Base-by-base conservation (phyloP, 2,797 vertebrate genomes). In the Rhyacichthys aspro region DNA sequence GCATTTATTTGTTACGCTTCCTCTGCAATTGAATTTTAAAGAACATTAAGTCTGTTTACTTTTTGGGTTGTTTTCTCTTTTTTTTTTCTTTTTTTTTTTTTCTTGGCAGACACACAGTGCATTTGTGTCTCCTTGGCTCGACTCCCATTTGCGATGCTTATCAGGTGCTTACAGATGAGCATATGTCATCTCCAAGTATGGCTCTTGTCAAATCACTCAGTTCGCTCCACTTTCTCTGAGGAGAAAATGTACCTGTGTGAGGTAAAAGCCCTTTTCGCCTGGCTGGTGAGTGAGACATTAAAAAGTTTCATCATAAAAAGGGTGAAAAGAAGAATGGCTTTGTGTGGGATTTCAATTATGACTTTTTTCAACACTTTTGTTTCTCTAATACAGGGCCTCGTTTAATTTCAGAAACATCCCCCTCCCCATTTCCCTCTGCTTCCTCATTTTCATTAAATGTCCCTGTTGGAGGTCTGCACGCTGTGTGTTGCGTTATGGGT, bases 361-460 rank as follows among this genome's bases (percentile, higher is more conserved):
- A 74, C 78, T 69, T 49, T 82, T 76, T 80, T n/a, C n/a, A n/a
- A n/a, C n/a, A n/a, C n/a, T n/a, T n/a, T 83, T 82, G 84, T 85
- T 83, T 86, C 79, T 85, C 82, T 86, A 83, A 88, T 86, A 77
- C 78, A 78, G 79, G 79, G 76, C 78, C 76, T 82, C 34, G 72
- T 85, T 87, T 88, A 81, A 85, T 86, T 89, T 87, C 76, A 76
- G 76, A 72, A 69, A 79, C 81, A 64, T 75, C 82, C 82, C 80
- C 69, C 23, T 79, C 64, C 23, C 64, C 67, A 81, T 83, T 86
- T 86, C 76, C 78, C 83, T 79, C 70, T 43, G 58, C 74, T 81
- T 78, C 67, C 75, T 86, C 69, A 63, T 87, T 86, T 86, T 88
- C 81, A 89, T 89, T 89, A 83, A 86, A 84, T 19, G 67, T 81